Percentiles rank a stretch among this genome's conserved stretches.
Evolutionary conservation across 2,888 invertebrate genomes (phyloP).

Genomic region (Meiosimyza decipiens): DNA sequence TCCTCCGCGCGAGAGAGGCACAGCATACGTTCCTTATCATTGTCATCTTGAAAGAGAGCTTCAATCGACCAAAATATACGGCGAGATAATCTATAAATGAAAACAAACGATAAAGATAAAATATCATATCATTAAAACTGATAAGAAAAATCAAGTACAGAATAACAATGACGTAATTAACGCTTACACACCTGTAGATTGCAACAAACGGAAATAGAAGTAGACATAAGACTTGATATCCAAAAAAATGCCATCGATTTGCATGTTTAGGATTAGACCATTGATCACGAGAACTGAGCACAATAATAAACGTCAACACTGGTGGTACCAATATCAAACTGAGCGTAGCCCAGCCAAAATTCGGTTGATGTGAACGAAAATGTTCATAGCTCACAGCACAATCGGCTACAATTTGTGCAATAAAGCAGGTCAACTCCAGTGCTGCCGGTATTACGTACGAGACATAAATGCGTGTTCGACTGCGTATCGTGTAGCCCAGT

Average conservation of each 20-base stretch:
- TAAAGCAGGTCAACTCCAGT: conserved; percentile 73
- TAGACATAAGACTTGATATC: conserved; percentile 54
- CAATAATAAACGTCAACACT: conserved; percentile 71
- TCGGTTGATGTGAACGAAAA: conserved; percentile 71
- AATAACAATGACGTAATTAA: neutral
- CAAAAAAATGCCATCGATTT: conserved; percentile 47
- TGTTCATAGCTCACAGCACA: conserved; percentile 75
- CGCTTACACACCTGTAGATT: conserved; percentile 68
- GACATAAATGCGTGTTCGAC: conserved; percentile 64
- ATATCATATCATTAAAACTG: conserved; percentile 1
- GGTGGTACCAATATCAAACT: conserved; percentile 70
- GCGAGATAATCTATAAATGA: conserved; percentile 71
- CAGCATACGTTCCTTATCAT: conserved; percentile 72
- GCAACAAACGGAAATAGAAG: conserved; percentile 68
- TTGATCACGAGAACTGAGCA: conserved; percentile 71
- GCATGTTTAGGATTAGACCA: conserved; percentile 67
- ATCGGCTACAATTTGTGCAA: conserved; percentile 76
- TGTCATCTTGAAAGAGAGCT: conserved; percentile 71
- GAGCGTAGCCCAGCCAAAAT: conserved; percentile 68
- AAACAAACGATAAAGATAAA: neutral
- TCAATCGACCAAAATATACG: conserved; percentile 83
- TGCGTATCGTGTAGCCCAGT: conserved; percentile 61
- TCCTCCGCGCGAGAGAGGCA: conserved; percentile 72
- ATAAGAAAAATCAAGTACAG: neutral
- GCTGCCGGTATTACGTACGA: conserved; percentile 70